phyloP scores from a whole-genome alignment of 2,797 vertebrate species.

The Myotis planiceps region DNA sequence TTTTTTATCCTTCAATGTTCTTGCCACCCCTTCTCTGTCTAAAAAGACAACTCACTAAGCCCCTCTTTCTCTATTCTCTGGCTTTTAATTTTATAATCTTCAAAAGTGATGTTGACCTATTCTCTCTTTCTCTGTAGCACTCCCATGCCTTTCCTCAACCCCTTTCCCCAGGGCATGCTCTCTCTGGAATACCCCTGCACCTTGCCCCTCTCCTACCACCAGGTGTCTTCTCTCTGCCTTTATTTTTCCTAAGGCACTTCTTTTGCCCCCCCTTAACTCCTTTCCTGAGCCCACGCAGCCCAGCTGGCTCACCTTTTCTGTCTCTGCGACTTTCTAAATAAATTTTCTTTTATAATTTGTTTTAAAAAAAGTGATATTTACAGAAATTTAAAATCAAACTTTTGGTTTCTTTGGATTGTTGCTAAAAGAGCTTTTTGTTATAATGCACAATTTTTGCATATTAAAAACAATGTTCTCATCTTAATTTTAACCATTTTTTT shows the following conservation, averaged over 20 bases:
- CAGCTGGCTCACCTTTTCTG: background rate
- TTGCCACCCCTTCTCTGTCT: background rate
- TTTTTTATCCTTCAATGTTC: background rate
- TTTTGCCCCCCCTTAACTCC: no score
- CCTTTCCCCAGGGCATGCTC: background rate
- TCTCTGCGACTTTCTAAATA: background rate
- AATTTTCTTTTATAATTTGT: background rate
- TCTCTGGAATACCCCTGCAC: background rate
- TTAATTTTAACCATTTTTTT: conserved; percentile 45
- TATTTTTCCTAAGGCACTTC: background rate
- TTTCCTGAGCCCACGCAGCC: background rate
- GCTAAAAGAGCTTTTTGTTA: conserved; percentile 11
- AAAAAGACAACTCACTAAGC: background rate
- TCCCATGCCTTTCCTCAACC: background rate
- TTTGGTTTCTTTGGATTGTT: background rate
- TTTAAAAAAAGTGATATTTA: background rate
- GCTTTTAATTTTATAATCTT: background rate
- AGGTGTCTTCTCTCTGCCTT: background rate
- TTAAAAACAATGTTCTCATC: background rate
- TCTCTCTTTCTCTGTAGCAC: background rate
- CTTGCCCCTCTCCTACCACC: background rate
- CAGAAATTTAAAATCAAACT: background rate
- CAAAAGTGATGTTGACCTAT: background rate
- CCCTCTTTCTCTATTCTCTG: background rate
- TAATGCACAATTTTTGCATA: background rate